A percentile compares a stretch with the other conserved stretches of the same genome.
phyloP scores from a whole-genome alignment of 2,888 invertebrate species.

The Cyrtodaria siliqua region DNA sequence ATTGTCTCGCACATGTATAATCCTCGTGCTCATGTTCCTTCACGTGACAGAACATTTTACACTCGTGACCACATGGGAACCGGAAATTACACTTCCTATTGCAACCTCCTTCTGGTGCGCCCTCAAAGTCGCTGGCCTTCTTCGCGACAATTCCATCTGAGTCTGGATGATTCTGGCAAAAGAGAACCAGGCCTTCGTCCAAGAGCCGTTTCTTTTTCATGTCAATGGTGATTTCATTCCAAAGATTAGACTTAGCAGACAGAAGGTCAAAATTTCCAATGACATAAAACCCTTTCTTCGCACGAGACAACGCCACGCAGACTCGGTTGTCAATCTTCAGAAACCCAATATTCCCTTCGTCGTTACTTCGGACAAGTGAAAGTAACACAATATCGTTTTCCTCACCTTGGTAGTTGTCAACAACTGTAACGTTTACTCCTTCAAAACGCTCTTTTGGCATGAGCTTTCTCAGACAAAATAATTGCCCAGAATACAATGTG shows the following conservation, averaged over 20 bases:
- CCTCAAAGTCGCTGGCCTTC: slow-evolving; percentile 62
- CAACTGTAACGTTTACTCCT: slow-evolving; percentile 76
- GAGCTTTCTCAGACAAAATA: slow-evolving; percentile 69
- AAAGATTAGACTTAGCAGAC: slow-evolving; percentile 41
- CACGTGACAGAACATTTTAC: slow-evolving; percentile 68
- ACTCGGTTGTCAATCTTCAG: slow-evolving; percentile 77
- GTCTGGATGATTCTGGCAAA: slow-evolving; percentile 77
- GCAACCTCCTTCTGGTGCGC: slow-evolving; percentile 70
- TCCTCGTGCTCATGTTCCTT: slow-evolving; percentile 85
- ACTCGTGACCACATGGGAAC: slow-evolving; percentile 74
- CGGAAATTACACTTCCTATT: slow-evolving; percentile 57
- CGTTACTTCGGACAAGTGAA: slow-evolving; percentile 83
- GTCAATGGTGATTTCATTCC: slow-evolving; percentile 59
- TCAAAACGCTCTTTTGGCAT: slow-evolving; percentile 74
- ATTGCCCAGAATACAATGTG: slow-evolving; percentile 81
- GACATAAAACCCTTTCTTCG: slow-evolving; percentile 82
- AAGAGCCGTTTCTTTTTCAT: slow-evolving; percentile 26
- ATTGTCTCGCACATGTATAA: slow-evolving; percentile 79
- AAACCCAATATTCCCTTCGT: slow-evolving; percentile 79
- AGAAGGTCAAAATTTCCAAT: slow-evolving; percentile 81
- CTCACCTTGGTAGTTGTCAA: slow-evolving; percentile 85
- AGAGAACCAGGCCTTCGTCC: slow-evolving; percentile 59
- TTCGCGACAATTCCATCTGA: slow-evolving; percentile 32
- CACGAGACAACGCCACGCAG: slow-evolving; percentile 84
- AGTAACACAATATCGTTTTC: slow-evolving; percentile 85